Base-by-base conservation (phyloP, 2,113 vertebrate genomes). In the Glaucidium brasilianum region DNA sequence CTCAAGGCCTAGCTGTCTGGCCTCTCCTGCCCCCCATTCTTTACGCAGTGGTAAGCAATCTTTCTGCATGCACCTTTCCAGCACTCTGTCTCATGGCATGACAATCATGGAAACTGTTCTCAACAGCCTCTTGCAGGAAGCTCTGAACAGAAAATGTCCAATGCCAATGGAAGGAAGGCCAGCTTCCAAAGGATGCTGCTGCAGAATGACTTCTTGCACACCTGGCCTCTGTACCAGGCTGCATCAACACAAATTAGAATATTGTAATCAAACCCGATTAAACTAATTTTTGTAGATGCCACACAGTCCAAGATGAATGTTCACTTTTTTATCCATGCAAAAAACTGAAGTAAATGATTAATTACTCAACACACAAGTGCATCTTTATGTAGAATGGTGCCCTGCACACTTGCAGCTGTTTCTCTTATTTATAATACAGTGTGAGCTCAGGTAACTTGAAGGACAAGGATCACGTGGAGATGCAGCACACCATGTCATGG, bases 301-400 rank as follows among this genome's bases (percentile, higher is more conserved):
- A n/a, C 1, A 1, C 23, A 22, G 77, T 29, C 62, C 79, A 68
- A 85, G 89, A 62, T n/a, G 58, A 66, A 92, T 20, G 30, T 34
- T 87, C 50, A 1, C 1, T 15, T 64, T 58, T 79, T 79, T 34
- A 63, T 56, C 68, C 15, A 59, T 55, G 39, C 14, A 91, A 63
- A 87, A 74, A 92, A 91, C 62, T 29, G 41, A 87, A 93, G 32
- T 27, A 81, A 95, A 79, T 43, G 7, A 92, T 60, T 6, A 90
- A 91, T 92, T 84, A 87, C 88, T 92, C 81, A 39, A 88, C 90
- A 53, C n/a, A 85, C 62, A n/a, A 90, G 37, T 9, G 25, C 30
- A 35, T 85, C 71, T 93, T 87, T 66, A 49, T 1, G 1, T 21
- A 58, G 72, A 88, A 76, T 56, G 62, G 52, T 49, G 19, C 26